phyloP scores from a whole-genome alignment of 2,888 invertebrate species.

The Sarcophaga subvicina region DNA sequence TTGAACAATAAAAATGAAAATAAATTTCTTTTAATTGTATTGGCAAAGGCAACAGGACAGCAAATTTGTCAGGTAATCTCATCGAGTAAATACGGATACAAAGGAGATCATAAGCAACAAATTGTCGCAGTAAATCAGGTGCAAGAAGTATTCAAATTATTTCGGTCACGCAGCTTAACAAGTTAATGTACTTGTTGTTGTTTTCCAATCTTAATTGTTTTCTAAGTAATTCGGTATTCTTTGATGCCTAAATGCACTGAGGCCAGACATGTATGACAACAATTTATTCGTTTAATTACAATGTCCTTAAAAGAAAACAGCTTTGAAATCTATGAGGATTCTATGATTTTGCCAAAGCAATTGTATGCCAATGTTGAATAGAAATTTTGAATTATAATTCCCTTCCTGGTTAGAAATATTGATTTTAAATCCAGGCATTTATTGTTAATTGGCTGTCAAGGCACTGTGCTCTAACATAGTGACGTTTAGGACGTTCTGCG shows the following conservation, averaged over 20 bases:
- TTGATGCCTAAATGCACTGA: too few species aligned
- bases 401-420: too few species aligned
- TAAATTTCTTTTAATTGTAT: neutral
- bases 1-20: neutral
- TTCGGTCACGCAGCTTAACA: neutral
- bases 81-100: too few species aligned
- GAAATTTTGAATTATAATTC: too few species aligned
- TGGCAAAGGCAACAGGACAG: neutral
- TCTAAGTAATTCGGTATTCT: neutral
- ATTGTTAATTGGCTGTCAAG: too few species aligned
- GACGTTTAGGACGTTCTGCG: too few species aligned
- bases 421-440: too few species aligned
- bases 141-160: constrained; percentile 10
- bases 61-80: neutral
- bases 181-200: neutral
- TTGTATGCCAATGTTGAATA: too few species aligned
- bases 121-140: constrained; percentile 14
- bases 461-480: too few species aligned
- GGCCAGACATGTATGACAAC: neutral
- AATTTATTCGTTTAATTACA: neutral
- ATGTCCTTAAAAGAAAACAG: neutral
- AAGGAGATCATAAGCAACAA: neutral
- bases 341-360: too few species aligned
- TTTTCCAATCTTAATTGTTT: neutral
- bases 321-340: too few species aligned